Conservation (phyloP, 2,888 invertebrate genomes). For the Dendrolimus pini region DNA sequence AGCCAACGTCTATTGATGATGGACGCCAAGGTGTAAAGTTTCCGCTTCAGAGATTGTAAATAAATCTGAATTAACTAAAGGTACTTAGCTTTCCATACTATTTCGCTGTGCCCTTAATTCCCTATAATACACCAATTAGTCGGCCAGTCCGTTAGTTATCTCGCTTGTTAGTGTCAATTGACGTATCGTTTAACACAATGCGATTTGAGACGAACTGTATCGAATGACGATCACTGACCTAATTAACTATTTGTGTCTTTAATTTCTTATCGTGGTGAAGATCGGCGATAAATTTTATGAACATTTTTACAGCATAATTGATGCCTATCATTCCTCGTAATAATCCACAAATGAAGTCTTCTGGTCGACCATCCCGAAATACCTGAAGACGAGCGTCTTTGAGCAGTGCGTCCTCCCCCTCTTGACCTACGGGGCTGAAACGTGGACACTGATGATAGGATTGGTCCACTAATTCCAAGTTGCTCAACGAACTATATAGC, state of each 20-base stretch:
- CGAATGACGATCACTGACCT: slow-evolving; percentile 3
- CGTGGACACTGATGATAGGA: too few species aligned
- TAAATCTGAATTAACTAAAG: too few species aligned
- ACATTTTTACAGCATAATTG: too few species aligned
- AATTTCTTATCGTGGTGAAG: neutral
- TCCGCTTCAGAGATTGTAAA: too few species aligned
- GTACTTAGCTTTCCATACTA: too few species aligned
- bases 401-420: too few species aligned
- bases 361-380: neutral
- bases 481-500: too few species aligned
- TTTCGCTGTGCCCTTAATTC: neutral
- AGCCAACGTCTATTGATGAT: too few species aligned
- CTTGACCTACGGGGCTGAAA: too few species aligned
- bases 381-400: neutral
- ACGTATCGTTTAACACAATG: slow-evolving; percentile 19
- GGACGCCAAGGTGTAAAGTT: too few species aligned
- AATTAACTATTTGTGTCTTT: neutral
- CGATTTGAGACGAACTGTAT: slow-evolving; percentile 8
- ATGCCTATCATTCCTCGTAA: too few species aligned
- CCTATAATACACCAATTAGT: slow-evolving; percentile 21
- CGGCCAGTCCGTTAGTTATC: slow-evolving; percentile 7
- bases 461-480: too few species aligned
- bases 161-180: slow-evolving; percentile 21
- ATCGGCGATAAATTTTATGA: neutral
- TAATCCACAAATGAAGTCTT: neutral